These are phyloP conservation scores for Oenanthe melanoleuca DNA, from an alignment of 2,113 vertebrate genomes.

Conservation along the genomic window DNA sequence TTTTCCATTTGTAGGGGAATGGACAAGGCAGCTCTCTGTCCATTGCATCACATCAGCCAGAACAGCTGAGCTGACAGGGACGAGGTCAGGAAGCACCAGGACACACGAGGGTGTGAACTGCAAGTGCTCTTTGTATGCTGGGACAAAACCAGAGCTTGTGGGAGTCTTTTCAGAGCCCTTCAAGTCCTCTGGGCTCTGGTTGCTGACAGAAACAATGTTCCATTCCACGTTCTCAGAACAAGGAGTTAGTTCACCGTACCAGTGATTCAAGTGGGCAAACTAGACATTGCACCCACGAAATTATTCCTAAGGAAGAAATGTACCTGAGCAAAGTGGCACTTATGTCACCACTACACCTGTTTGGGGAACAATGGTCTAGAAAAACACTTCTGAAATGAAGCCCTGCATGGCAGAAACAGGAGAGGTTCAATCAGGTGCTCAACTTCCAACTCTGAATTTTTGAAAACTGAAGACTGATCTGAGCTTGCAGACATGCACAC, in stretches of 20 bases:
- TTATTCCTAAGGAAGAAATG: not conserved
- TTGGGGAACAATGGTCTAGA: not conserved
- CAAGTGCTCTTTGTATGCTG: not conserved
- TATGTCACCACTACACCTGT: not conserved
- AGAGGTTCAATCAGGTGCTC: not conserved
- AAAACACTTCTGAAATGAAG: not conserved
- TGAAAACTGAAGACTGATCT: not conserved
- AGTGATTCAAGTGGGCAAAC: not conserved
- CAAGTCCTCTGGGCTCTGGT: not conserved
- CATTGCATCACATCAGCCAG: not conserved
- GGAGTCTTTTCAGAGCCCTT: not conserved
- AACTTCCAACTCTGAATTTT: not conserved
- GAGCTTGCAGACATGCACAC: not conserved
- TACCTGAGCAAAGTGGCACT: not conserved
- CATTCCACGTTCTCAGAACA: not conserved
- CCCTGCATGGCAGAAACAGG: not conserved
- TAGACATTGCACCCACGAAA: not conserved
- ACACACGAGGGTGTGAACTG: not conserved
- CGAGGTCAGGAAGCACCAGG: not conserved
- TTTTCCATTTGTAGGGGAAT: not conserved
- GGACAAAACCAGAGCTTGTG: not conserved
- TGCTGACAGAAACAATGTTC: not conserved
- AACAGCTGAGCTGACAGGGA: not conserved
- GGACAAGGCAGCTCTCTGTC: not conserved
- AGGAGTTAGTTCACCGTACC: fast-evolving